Evolutionary conservation across 2,888 invertebrate species (phyloP).

Genomic region (Clusia tigrina): DNA sequence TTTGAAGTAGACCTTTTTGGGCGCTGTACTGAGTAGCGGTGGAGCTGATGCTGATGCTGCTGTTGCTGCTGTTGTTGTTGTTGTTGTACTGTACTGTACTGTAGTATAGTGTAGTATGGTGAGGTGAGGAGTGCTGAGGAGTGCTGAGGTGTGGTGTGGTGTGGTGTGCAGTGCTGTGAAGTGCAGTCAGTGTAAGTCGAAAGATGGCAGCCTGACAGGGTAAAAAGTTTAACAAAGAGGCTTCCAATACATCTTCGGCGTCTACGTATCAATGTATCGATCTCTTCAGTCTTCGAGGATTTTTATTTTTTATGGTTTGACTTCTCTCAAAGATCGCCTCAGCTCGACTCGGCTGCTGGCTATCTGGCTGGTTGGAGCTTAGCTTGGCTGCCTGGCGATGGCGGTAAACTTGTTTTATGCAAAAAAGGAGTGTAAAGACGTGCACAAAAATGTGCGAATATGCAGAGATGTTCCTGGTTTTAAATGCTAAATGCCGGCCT

Average conservation of each 20-base stretch:
- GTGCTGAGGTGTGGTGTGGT: too few relatives aligned
- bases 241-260: constrained; percentile 29
- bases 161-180: not conserved
- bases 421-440: not conserved
- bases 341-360: not conserved
- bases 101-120: too few relatives aligned
- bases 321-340: not conserved
- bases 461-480: not conserved
- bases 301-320: not conserved
- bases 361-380: not conserved
- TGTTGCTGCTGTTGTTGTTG: too few relatives aligned
- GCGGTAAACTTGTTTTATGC: constrained; percentile 3
- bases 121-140: too few relatives aligned
- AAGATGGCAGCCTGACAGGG: constrained; percentile 21
- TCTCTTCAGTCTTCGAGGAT: not conserved
- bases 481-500: too few relatives aligned
- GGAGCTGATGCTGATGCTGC: too few relatives aligned
- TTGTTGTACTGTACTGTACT: too few relatives aligned
- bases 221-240: not conserved
- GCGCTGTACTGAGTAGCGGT: too few relatives aligned
- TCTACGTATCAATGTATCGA: constrained; percentile 20
- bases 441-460: not conserved
- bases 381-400: not conserved
- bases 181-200: constrained; percentile 14
- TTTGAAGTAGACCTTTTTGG: too few relatives aligned